A percentile compares a stretch with the other conserved stretches of the same genome.
Evolutionary conservation across 2,797 vertebrate species (phyloP).

Genomic region (Argyrosomus regius): DNA sequence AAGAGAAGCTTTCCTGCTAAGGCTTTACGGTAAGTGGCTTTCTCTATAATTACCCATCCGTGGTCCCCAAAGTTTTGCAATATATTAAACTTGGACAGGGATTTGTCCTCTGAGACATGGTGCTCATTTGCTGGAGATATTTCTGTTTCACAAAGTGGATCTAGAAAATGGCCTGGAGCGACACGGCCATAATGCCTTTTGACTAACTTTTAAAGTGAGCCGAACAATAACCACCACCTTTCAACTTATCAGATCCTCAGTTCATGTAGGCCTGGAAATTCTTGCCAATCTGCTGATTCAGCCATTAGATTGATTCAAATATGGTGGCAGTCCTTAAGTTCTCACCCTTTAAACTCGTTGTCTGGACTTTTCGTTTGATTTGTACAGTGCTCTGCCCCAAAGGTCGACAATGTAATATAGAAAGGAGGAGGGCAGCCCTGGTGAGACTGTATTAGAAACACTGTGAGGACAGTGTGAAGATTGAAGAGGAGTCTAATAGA

Average conservation of each 20-base stretch:
- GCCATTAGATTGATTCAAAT: background rate
- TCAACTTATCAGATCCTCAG: background rate
- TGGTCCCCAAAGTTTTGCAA: slow-evolving; percentile 8
- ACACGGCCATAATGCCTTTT: background rate
- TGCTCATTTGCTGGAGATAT: slow-evolving; percentile 14
- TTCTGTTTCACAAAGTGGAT: background rate
- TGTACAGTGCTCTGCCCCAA: background rate
- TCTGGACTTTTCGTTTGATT: background rate
- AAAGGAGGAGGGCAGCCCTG: background rate
- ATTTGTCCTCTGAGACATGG: slow-evolving; percentile 7
- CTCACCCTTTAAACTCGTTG: fast-evolving
- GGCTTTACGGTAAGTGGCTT: background rate
- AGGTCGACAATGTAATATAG: background rate
- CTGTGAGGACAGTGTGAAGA: background rate
- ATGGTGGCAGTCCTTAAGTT: background rate
- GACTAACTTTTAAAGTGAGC: background rate
- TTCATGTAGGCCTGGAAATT: background rate
- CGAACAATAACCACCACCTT: background rate
- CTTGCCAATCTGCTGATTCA: background rate
- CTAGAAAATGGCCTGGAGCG: slow-evolving; percentile 5
- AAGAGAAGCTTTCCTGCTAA: background rate
- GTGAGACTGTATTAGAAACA: background rate
- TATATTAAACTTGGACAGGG: slow-evolving; percentile 11
- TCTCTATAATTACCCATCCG: slow-evolving; percentile 28
- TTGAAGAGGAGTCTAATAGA: slow-evolving; percentile 19